Conservation (phyloP, 2,888 invertebrate genomes). For the Platycheirus albimanus region DNA sequence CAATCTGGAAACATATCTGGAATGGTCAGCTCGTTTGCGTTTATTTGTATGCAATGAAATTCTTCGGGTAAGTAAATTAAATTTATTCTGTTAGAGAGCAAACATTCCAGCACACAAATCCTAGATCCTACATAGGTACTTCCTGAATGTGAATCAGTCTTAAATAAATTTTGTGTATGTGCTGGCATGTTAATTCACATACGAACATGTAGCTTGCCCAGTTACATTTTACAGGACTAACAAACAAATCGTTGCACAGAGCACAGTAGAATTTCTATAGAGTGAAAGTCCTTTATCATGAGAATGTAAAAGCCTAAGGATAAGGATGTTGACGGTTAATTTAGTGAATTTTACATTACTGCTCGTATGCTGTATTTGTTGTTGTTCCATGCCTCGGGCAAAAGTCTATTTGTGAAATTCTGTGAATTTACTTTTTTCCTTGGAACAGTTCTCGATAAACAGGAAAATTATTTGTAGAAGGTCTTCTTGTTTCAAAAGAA, state of each 20-base stretch:
- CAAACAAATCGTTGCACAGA: slow-evolving; percentile 7
- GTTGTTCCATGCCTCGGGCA: slow-evolving; percentile 18
- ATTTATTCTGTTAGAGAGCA: slow-evolving; percentile 40
- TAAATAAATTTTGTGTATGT: slow-evolving; percentile 8
- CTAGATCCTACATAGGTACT: slow-evolving; percentile 19
- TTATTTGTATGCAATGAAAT: slow-evolving; percentile 83
- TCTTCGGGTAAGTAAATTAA: slow-evolving; percentile 80
- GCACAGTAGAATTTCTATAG: background rate
- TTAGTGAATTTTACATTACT: slow-evolving; percentile 26
- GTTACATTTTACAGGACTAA: slow-evolving; percentile 34
- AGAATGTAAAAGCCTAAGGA: background rate
- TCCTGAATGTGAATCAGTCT: slow-evolving; percentile 36
- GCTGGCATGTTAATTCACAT: slow-evolving; percentile 37
- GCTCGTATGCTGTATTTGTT: slow-evolving; percentile 36
- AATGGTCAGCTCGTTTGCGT: slow-evolving; percentile 82
- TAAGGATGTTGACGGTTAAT: slow-evolving; percentile 33
- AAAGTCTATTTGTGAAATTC: slow-evolving; percentile 16
- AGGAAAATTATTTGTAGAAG: background rate
- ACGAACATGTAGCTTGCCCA: background rate
- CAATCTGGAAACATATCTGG: slow-evolving; percentile 82
- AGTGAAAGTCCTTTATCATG: slow-evolving; percentile 3
- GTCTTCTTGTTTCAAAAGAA: slow-evolving; percentile 42
- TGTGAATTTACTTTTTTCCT: slow-evolving; percentile 21
- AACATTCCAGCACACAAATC: slow-evolving; percentile 32
- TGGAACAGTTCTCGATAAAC: background rate